These are phyloP conservation scores for Trichosurus vulpecula DNA, from an alignment of 2,797 vertebrate genomes.

Conservation along the genomic window DNA sequence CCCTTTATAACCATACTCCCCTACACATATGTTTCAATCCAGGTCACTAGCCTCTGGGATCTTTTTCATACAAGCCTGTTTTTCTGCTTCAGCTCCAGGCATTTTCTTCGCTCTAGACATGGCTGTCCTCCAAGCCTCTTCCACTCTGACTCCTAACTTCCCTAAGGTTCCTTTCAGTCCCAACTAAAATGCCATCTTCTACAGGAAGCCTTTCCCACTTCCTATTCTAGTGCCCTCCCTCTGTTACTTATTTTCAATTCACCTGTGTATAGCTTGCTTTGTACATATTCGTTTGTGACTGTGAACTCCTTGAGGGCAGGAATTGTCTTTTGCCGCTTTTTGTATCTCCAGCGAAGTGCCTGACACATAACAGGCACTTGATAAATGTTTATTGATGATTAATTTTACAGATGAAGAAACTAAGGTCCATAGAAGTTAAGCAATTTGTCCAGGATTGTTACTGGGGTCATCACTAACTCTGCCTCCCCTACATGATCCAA, in stretches of 20 bases:
- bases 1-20: too few species aligned
- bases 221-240: neutral
- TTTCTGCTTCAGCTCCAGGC: too few species aligned
- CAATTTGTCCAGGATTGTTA: neutral
- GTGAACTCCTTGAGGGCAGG: neutral
- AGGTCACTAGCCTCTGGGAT: neutral
- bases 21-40: neutral
- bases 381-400: neutral
- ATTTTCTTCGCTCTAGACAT: neutral
- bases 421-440: neutral
- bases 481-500: neutral
- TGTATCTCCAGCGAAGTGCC: neutral
- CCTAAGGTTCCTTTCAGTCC: neutral
- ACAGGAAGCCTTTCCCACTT: neutral
- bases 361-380: neutral
- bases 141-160: neutral
- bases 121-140: neutral
- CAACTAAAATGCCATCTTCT: neutral
- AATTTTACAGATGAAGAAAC: neutral
- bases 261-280: neutral
- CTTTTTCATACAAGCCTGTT: too few species aligned
- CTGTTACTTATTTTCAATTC: neutral
- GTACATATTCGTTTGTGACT: neutral
- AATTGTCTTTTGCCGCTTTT: neutral
- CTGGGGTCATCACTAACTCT: neutral